Conservation (phyloP, 2,113 vertebrate genomes). For the Coracopsis vasa region DNA sequence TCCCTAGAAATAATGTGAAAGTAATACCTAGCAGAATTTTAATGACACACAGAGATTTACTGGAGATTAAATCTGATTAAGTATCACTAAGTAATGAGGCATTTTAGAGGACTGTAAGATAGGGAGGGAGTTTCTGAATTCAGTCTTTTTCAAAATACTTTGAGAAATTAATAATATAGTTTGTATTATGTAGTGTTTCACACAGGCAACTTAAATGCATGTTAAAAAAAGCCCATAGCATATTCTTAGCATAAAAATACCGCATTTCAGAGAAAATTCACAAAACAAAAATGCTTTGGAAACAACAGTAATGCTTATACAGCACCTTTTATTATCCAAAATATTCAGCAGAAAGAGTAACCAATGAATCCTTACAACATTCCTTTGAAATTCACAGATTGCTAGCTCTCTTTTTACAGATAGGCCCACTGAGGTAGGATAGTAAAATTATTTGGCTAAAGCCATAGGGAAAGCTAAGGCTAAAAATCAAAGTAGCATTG, state of each 20-base stretch:
- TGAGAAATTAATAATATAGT: background rate
- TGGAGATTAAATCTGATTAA: conserved; percentile 30
- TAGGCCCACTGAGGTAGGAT: background rate
- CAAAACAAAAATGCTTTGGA: background rate
- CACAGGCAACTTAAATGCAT: background rate
- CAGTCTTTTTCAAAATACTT: background rate
- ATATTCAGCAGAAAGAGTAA: background rate
- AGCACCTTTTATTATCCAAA: background rate
- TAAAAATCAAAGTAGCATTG: background rate
- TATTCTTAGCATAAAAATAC: background rate
- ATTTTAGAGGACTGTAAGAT: background rate
- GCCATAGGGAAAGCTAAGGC: background rate
- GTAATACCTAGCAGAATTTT: background rate
- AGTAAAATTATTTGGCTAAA: background rate
- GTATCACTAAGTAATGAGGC: background rate
- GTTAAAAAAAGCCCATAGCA: background rate
- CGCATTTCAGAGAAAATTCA: background rate
- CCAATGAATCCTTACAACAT: background rate
- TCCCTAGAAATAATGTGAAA: background rate
- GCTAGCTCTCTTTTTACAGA: background rate
- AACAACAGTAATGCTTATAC: background rate
- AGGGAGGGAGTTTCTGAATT: background rate
- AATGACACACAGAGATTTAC: conserved; percentile 14
- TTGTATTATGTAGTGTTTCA: background rate
- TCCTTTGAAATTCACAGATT: background rate